Conservation (phyloP, 2,113 vertebrate genomes). For the Odocoileus hemionus region DNA sequence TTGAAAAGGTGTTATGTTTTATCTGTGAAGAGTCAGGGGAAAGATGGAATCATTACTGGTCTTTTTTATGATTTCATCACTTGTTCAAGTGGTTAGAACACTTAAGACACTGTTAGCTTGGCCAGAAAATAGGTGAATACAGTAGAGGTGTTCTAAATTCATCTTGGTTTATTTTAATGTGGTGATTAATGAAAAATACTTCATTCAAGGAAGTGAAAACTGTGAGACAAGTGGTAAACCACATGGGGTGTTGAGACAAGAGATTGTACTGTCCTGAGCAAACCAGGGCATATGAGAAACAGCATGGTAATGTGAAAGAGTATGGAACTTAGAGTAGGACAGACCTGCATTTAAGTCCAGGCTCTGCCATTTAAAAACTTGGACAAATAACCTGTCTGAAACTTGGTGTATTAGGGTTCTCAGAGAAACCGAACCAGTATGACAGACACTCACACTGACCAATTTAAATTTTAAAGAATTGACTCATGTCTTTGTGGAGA, state of each 20-base stretch:
- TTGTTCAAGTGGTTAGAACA: not conserved
- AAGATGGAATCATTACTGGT: not conserved
- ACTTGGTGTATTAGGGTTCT: not conserved
- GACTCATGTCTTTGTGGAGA: not conserved
- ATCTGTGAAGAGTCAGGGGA: not conserved
- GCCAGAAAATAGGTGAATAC: not conserved
- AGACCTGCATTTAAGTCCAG: not conserved
- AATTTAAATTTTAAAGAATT: not conserved
- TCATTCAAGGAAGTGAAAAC: slow-evolving; percentile 29
- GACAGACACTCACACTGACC: too few relatives aligned
- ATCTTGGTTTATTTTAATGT: slow-evolving; percentile 2
- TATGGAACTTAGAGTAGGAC: not conserved
- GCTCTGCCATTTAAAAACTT: not conserved
- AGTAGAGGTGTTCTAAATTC: not conserved
- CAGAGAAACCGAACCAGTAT: slow-evolving; percentile 14
- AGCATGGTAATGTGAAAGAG: not conserved
- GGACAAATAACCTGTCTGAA: not conserved
- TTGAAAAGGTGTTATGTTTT: not conserved
- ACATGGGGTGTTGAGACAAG: not conserved
- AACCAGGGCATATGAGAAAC: not conserved
- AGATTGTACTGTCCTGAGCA: not conserved
- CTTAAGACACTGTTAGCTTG: not conserved
- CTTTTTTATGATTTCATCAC: not conserved
- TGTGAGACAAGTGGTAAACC: not conserved
- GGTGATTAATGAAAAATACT: not conserved